Evolutionary conservation across 2,888 invertebrate species (phyloP).

Genomic region (Abrostola triplasia): DNA sequence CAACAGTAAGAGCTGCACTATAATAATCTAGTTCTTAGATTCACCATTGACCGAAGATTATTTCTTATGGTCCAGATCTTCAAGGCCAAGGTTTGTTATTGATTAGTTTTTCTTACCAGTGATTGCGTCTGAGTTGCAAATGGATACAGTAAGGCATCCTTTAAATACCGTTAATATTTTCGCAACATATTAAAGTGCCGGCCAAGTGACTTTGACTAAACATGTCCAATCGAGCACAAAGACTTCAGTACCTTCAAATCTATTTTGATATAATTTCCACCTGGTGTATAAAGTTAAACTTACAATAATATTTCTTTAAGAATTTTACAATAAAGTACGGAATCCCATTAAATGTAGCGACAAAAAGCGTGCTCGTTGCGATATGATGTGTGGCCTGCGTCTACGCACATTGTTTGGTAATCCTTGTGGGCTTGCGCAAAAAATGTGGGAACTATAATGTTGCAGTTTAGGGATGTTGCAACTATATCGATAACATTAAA

Average conservation of each 20-base stretch:
- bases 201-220: slow-evolving; percentile 27
- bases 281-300: slow-evolving; percentile 52
- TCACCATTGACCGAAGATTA: too few species aligned
- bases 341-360: slow-evolving; percentile 80
- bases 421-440: slow-evolving; percentile 77
- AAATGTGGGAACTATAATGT: slow-evolving; percentile 78
- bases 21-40: too few species aligned
- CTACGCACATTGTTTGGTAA: slow-evolving; percentile 81
- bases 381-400: slow-evolving; percentile 82
- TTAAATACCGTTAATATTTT: neutral
- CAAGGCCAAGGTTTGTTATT: too few species aligned
- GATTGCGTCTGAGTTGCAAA: too few species aligned
- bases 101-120: too few species aligned
- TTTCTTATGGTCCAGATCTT: too few species aligned
- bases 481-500: slow-evolving; percentile 19
- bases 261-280: slow-evolving; percentile 47
- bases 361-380: slow-evolving; percentile 76
- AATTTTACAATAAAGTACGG: slow-evolving; percentile 71
- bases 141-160: too few species aligned
- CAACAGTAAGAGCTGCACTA: too few species aligned
- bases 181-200: slow-evolving; percentile 4
- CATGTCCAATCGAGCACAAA: slow-evolving; percentile 24
- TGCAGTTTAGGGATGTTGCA: slow-evolving; percentile 63
- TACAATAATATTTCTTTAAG: slow-evolving; percentile 58
- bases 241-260: slow-evolving; percentile 18